phyloP scores from a whole-genome alignment of 1,140 invertebrate species.

The Dendrolimus kikuchii region DNA sequence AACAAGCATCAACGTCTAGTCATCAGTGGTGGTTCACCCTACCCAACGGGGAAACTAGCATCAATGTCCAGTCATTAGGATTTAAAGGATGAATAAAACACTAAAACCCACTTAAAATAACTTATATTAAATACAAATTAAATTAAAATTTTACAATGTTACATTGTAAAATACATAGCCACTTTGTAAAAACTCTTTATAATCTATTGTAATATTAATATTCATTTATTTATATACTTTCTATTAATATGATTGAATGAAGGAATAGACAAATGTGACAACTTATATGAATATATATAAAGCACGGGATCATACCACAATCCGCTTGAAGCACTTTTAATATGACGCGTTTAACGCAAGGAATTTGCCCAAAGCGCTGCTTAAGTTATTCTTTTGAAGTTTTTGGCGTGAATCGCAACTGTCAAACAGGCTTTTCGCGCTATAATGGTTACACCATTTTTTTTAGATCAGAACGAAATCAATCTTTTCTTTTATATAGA shows the following conservation, averaged over 20 bases:
- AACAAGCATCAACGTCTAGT: no score
- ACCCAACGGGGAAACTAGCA: no score
- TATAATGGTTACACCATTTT: no score
- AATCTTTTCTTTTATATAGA: no score
- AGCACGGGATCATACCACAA: slow-evolving; percentile 29
- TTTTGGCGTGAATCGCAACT: no score
- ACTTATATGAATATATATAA: slow-evolving; percentile 54
- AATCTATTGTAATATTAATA: slow-evolving; percentile 29
- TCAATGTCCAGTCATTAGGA: no score
- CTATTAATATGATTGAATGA: slow-evolving; percentile 2
- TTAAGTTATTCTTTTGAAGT: neutral
- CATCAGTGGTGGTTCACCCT: no score
- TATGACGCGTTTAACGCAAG: slow-evolving; percentile 4
- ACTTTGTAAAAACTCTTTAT: slow-evolving; percentile 56
- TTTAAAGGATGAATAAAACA: slow-evolving; percentile 29
- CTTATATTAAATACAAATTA: slow-evolving; percentile 56
- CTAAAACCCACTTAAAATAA: slow-evolving; percentile 45
- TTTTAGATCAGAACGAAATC: no score
- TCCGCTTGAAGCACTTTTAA: neutral
- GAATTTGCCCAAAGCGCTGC: slow-evolving; percentile 5
- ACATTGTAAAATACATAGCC: slow-evolving; percentile 45
- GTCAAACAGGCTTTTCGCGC: no score
- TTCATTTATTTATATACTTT: slow-evolving; percentile 39
- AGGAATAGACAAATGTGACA: slow-evolving; percentile 30
- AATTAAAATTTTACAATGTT: slow-evolving; percentile 47